phyloP scores from a whole-genome alignment of 1,140 invertebrate genomes.

The Papilio dardanus region DNA sequence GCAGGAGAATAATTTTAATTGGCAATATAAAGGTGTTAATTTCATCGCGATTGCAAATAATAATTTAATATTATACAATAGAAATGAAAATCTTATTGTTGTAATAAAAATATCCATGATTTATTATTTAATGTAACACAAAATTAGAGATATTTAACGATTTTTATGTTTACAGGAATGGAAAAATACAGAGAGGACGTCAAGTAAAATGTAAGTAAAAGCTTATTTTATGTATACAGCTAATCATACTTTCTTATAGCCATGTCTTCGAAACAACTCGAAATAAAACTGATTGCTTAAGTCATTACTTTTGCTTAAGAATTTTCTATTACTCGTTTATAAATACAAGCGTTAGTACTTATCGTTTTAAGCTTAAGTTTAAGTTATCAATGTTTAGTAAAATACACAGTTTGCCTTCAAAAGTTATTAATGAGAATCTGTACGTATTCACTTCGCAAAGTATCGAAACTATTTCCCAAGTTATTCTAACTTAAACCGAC shows the following conservation, averaged over 20 bases:
- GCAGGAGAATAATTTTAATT: constrained; percentile 17
- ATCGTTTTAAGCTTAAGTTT: not conserved
- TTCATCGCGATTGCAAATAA: constrained; percentile 12
- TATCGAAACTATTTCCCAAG: not conserved
- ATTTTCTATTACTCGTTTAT: no score
- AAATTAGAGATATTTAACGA: not conserved
- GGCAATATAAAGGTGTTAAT: constrained; percentile 18
- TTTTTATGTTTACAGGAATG: no score
- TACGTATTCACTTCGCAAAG: constrained; percentile 1
- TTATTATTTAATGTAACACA: not conserved
- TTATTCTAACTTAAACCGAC: constrained; percentile 4
- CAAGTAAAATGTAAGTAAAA: no score
- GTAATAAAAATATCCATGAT: not conserved
- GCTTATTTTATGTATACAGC: no score
- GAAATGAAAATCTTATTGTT: not conserved
- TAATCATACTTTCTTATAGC: no score
- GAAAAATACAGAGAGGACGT: no score
- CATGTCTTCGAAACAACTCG: no score
- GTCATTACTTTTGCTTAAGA: no score
- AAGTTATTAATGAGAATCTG: not conserved
- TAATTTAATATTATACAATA: not conserved
- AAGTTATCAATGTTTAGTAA: constrained; percentile 1
- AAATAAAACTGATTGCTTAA: no score
- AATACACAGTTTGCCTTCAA: not conserved
- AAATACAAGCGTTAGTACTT: not conserved